Evolutionary conservation across 2,797 vertebrate genomes (phyloP).

Genomic region (Trematomus bernacchii): DNA sequence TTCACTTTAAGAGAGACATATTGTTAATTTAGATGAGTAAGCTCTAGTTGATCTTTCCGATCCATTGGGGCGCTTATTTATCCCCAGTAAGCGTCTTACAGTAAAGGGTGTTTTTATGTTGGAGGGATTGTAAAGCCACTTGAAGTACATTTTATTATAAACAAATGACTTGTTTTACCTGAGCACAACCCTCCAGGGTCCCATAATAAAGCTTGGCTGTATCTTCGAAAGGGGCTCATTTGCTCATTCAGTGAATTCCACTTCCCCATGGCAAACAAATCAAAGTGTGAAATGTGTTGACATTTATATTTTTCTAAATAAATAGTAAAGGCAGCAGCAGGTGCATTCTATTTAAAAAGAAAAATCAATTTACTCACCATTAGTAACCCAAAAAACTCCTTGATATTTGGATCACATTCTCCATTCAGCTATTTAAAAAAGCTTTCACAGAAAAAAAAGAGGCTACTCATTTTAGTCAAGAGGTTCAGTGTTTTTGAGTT

Average conservation of each 20-base stretch:
- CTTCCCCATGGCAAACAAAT: slow-evolving; percentile 10
- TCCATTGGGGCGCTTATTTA: background rate
- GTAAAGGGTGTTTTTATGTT: background rate
- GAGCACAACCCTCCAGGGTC: background rate
- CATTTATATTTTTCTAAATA: background rate
- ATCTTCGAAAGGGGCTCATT: slow-evolving; percentile 3
- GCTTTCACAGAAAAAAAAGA: slow-evolving; percentile 15
- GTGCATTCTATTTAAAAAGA: slow-evolving; percentile 6
- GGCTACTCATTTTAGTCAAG: background rate
- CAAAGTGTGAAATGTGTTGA: slow-evolving; percentile 17
- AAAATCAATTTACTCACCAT: slow-evolving; percentile 28
- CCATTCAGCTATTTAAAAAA: slow-evolving; percentile 6
- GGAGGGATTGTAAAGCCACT: background rate
- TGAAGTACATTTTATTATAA: background rate
- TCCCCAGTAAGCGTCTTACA: background rate
- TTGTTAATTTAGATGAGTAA: slow-evolving; percentile 18
- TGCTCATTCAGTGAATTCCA: slow-evolving; percentile 7
- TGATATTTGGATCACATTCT: slow-evolving; percentile 23
- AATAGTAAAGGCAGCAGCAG: background rate
- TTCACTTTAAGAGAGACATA: background rate
- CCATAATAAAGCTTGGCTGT: background rate
- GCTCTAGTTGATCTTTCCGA: background rate
- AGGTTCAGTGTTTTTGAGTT: background rate
- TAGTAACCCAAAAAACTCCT: slow-evolving; percentile 29
- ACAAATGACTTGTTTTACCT: slow-evolving; percentile 1